A percentile compares a stretch with the other conserved stretches of the same genome.
Conservation (phyloP, 2,888 invertebrate genomes). For the Buathra laborator region DNA sequence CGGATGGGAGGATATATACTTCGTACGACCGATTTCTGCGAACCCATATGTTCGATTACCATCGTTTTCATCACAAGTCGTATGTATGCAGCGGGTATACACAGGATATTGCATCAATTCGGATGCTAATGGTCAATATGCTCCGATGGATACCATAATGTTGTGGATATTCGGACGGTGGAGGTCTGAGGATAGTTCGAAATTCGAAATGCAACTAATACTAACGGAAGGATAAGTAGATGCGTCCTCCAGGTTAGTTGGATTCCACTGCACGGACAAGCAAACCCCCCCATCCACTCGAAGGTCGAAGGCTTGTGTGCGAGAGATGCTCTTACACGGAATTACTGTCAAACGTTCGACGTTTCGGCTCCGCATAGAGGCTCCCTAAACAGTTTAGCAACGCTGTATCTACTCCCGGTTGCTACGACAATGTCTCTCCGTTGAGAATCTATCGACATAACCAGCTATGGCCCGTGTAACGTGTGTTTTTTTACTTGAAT, state of each 20-base stretch:
- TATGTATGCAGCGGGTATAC: not conserved
- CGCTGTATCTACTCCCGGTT: constrained; percentile 55
- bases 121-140: constrained; percentile 1
- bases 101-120: not conserved
- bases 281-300: constrained; percentile 66
- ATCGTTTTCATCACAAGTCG: not conserved
- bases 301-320: constrained; percentile 2
- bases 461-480: not conserved
- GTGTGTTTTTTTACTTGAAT: too few relatives aligned
- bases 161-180: not conserved
- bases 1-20: not conserved
- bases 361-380: constrained; percentile 64
- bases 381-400: constrained; percentile 76
- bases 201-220: constrained; percentile 45
- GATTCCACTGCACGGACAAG: constrained; percentile 77
- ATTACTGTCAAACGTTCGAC: constrained; percentile 78
- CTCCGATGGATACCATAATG: not conserved
- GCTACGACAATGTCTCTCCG: constrained; percentile 38
- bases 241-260: constrained; percentile 72
- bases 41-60: not conserved
- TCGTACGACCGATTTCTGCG: not conserved
- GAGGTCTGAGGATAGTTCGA: constrained; percentile 37
- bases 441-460: not conserved
- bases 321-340: constrained; percentile 76
- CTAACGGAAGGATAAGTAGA: constrained; percentile 71